Conservation (phyloP, 2,888 invertebrate species). For the Electrophaes corylata region DNA sequence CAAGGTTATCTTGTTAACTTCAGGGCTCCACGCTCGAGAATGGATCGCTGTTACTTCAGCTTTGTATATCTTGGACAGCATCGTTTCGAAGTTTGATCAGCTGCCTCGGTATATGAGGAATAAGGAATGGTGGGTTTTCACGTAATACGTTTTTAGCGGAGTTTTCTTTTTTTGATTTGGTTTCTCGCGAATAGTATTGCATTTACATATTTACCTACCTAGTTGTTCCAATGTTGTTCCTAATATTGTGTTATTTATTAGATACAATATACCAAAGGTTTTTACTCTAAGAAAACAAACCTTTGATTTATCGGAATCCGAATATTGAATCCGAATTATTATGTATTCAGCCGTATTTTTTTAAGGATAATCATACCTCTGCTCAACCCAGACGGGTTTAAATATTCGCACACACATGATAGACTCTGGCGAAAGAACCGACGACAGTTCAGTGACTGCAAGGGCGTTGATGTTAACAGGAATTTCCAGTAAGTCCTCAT, state of each 20-base stretch:
- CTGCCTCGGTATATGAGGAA: conserved; percentile 87
- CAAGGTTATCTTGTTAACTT: conserved; percentile 86
- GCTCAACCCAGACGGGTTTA: conserved; percentile 92
- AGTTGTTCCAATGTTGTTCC: too few relatives aligned
- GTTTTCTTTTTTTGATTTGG: too few relatives aligned
- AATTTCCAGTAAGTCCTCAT: conserved; percentile 86
- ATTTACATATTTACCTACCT: too few relatives aligned
- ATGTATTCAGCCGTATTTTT: background rate
- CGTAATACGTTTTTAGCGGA: too few relatives aligned
- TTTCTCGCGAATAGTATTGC: too few relatives aligned
- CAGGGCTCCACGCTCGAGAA: conserved; percentile 94
- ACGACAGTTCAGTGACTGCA: conserved; percentile 56
- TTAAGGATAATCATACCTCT: conserved; percentile 82
- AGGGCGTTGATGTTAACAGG: conserved; percentile 90
- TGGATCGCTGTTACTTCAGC: conserved; percentile 91
- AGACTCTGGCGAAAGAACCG: conserved; percentile 92
- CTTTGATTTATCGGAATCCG: too few relatives aligned
- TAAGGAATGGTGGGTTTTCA: conserved; percentile 86
- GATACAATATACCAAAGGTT: too few relatives aligned
- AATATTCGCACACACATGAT: conserved; percentile 88
- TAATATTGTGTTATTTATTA: too few relatives aligned
- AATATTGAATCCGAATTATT: too few relatives aligned
- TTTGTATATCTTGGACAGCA: conserved; percentile 87
- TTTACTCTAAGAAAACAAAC: too few relatives aligned
- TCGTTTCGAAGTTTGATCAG: conserved; percentile 87